Conservation (phyloP, 2,113 vertebrate genomes). For the Cyprinodon variegatus region DNA sequence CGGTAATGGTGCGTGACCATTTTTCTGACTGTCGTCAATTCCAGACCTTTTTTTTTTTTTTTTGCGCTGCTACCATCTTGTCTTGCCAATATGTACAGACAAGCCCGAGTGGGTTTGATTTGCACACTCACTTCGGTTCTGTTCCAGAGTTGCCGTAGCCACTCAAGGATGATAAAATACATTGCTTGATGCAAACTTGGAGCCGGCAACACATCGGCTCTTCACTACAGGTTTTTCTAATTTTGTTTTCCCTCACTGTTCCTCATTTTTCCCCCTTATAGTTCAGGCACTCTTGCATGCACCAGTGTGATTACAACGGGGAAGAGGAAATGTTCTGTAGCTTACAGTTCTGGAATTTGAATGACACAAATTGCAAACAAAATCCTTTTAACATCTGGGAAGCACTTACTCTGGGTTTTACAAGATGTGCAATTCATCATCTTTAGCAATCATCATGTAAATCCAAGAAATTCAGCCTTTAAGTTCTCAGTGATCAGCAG, state of each 20-base stretch:
- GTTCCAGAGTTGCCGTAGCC: slow-evolving; percentile 48
- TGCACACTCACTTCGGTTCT: slow-evolving; percentile 55
- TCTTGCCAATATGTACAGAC: slow-evolving; percentile 24
- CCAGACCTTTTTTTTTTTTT: slow-evolving; percentile 2
- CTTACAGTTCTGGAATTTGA: slow-evolving; percentile 8
- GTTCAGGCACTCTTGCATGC: slow-evolving; percentile 59
- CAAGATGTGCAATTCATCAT: slow-evolving; percentile 14
- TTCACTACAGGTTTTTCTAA: slow-evolving; percentile 68
- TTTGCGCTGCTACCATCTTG: slow-evolving; percentile 15
- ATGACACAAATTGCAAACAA: slow-evolving; percentile 29
- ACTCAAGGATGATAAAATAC: slow-evolving; percentile 73
- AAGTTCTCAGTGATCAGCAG: slow-evolving; percentile 38
- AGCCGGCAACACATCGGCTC: slow-evolving; percentile 54
- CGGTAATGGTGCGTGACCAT: slow-evolving; percentile 43
- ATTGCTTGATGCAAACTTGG: slow-evolving; percentile 47
- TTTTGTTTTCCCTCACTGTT: slow-evolving; percentile 58
- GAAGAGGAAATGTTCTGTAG: slow-evolving; percentile 21
- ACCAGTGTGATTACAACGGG: slow-evolving; percentile 47
- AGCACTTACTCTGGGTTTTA: slow-evolving; percentile 6
- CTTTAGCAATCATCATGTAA: background rate
- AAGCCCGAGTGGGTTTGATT: slow-evolving; percentile 56
- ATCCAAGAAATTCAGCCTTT: slow-evolving; percentile 1
- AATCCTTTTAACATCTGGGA: background rate
- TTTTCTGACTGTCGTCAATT: slow-evolving; percentile 34
- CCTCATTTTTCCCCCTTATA: slow-evolving; percentile 36